Conservation (phyloP, 1,140 invertebrate species). For the Conus betulinus region DNA sequence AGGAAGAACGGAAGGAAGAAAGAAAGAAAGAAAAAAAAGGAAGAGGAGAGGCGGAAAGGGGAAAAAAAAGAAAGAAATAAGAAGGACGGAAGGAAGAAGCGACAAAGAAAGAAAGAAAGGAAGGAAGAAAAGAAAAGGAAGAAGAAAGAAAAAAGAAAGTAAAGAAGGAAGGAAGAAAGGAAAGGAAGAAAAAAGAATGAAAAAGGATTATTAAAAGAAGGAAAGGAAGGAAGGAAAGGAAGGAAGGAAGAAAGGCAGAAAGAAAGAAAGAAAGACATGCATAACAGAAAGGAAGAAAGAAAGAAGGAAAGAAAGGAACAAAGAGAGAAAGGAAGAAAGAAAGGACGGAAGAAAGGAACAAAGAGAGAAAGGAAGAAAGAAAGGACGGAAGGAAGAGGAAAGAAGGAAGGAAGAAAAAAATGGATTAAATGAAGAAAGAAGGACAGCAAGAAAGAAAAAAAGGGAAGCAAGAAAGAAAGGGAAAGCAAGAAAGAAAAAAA, state of each 20-base stretch:
- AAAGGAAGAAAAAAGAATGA: slow-evolving; percentile 33
- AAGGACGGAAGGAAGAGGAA: neutral
- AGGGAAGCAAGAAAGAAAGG: neutral
- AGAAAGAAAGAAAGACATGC: neutral
- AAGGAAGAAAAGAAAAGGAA: neutral
- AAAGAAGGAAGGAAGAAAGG: slow-evolving; percentile 35
- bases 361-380: neutral
- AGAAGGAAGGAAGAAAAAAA: neutral
- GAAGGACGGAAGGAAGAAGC: neutral
- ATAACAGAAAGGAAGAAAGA: slow-evolving; percentile 29
- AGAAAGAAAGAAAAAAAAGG: neutral
- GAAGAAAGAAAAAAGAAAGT: slow-evolving; percentile 30
- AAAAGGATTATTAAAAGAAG: slow-evolving; percentile 36
- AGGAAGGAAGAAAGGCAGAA: slow-evolving; percentile 16
- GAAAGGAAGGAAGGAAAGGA: slow-evolving; percentile 42
- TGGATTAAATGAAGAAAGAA: too few species aligned
- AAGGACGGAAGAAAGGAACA: neutral
- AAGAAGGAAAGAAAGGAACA: slow-evolving; percentile 41
- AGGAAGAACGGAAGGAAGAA: neutral
- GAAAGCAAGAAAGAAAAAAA: neutral
- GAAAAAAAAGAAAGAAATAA: neutral
- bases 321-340: slow-evolving; percentile 14
- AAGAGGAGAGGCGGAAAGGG: neutral
- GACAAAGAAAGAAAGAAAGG: slow-evolving; percentile 1
- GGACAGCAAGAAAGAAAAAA: neutral